phyloP scores from a whole-genome alignment of 1,140 invertebrate species.

The Eumaeus atala region DNA sequence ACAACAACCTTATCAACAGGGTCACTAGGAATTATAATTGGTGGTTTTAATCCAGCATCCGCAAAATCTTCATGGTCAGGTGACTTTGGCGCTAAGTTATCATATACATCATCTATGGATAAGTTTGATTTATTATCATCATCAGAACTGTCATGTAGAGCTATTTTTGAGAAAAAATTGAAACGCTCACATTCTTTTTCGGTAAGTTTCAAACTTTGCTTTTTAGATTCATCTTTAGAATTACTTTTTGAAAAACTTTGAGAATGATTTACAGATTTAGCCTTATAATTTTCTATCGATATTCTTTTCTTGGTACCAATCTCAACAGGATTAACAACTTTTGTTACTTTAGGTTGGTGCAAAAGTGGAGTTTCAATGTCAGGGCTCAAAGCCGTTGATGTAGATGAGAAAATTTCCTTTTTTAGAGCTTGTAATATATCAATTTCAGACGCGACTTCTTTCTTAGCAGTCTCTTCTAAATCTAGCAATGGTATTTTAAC shows the following conservation, averaged over 20 bases:
- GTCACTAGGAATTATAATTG: constrained; percentile 59
- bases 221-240: constrained; percentile 46
- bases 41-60: constrained; percentile 37
- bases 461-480: constrained; percentile 28
- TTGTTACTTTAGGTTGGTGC: constrained; percentile 60
- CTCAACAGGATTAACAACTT: constrained; percentile 54
- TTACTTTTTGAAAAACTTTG: not conserved
- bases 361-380: constrained; percentile 42
- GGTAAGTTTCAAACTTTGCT: constrained; percentile 64
- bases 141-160: constrained; percentile 45
- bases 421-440: constrained; percentile 70
- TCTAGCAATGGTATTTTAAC: constrained; percentile 52
- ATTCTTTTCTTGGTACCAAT: constrained; percentile 58
- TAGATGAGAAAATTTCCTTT: constrained; percentile 62
- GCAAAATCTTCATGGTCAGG: constrained; percentile 52
- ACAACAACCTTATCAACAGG: constrained; percentile 38
- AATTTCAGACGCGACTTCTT: constrained; percentile 54
- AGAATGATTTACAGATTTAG: constrained; percentile 35
- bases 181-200: constrained; percentile 76
- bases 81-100: constrained; percentile 56
- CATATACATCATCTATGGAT: constrained; percentile 36
- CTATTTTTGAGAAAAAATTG: constrained; percentile 67
- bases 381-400: constrained; percentile 31
- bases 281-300: constrained; percentile 70
- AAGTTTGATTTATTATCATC: constrained; percentile 34